Evolutionary conservation across 2,113 vertebrate species (phyloP).

Genomic region (Lophius piscatorius): DNA sequence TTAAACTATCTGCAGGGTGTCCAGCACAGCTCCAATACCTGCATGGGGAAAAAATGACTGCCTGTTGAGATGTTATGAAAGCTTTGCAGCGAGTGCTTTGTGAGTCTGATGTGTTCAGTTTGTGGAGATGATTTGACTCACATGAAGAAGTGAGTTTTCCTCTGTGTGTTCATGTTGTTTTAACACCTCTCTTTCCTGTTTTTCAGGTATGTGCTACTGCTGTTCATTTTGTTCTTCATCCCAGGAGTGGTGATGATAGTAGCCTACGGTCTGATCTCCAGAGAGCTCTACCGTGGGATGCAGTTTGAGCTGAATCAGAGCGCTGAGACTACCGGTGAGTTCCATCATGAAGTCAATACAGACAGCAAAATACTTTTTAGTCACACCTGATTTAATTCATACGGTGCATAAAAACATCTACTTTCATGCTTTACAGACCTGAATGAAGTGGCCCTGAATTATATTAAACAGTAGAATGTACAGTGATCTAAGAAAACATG

Average conservation of each 20-base stretch:
- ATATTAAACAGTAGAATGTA: neutral
- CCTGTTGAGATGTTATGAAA: too few relatives aligned
- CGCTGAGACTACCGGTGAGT: constrained; percentile 73
- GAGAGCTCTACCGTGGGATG: constrained; percentile 83
- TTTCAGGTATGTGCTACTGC: constrained; percentile 81
- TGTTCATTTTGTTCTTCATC: constrained; percentile 80
- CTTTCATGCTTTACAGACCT: constrained; percentile 13
- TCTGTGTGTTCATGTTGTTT: too few relatives aligned
- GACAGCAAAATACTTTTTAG: constrained; percentile 5
- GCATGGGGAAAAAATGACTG: neutral
- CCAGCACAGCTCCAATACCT: neutral
- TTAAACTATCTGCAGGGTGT: constrained; percentile 11
- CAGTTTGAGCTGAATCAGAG: constrained; percentile 79
- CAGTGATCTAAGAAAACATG: neutral
- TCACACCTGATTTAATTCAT: too few relatives aligned
- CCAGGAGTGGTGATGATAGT: constrained; percentile 83
- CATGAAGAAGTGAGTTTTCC: too few relatives aligned
- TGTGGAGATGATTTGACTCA: too few relatives aligned
- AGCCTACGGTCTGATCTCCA: constrained; percentile 84
- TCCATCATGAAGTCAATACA: constrained; percentile 9
- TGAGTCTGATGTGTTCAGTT: too few relatives aligned
- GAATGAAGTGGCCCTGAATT: neutral
- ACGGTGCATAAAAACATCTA: constrained; percentile 13
- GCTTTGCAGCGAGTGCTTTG: too few relatives aligned
- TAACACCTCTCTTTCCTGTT: constrained; percentile 3